A percentile compares a stretch with the other conserved stretches of the same genome.
These are phyloP conservation scores for Cephus sareptanus DNA, from an alignment of 2,888 invertebrate genomes.

Conservation along the genomic window DNA sequence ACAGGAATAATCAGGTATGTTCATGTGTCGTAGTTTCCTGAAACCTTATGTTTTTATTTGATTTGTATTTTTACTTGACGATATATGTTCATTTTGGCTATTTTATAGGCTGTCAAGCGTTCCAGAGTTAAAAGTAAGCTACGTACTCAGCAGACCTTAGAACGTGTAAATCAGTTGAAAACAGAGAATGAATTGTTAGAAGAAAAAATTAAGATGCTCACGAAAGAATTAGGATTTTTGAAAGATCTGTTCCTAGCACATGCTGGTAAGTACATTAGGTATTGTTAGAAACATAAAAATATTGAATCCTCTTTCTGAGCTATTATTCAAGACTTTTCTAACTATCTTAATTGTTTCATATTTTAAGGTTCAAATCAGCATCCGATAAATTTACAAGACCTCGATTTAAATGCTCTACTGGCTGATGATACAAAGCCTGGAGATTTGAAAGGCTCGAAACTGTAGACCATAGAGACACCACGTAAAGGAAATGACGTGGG, in stretches of 20 bases:
- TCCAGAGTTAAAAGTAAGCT: constrained; percentile 83
- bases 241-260: constrained; percentile 86
- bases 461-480: constrained; percentile 33
- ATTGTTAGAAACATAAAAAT: not conserved
- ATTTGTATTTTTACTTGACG: not conserved
- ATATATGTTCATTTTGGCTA: not conserved
- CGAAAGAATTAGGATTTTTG: constrained; percentile 82
- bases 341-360: constrained; percentile 20
- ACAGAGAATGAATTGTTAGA: constrained; percentile 83
- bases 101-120: constrained; percentile 81
- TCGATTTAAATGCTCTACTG: constrained; percentile 58
- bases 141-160: constrained; percentile 81
- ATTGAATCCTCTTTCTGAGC: not conserved
- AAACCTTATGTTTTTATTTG: not conserved
- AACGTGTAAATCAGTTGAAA: constrained; percentile 79
- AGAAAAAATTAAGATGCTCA: constrained; percentile 83
- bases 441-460: constrained; percentile 39
- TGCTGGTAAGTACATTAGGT: constrained; percentile 69
- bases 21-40: not conserved
- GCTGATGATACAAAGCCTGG: constrained; percentile 50
- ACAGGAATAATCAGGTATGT: constrained; percentile 81
- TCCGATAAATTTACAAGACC: constrained; percentile 52
- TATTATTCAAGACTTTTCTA: constrained; percentile 12
- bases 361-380: constrained; percentile 56
- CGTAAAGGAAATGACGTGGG: constrained; percentile 23